Evolutionary conservation across 2,888 invertebrate genomes (phyloP).

Genomic region (Epinotia bilunana): DNA sequence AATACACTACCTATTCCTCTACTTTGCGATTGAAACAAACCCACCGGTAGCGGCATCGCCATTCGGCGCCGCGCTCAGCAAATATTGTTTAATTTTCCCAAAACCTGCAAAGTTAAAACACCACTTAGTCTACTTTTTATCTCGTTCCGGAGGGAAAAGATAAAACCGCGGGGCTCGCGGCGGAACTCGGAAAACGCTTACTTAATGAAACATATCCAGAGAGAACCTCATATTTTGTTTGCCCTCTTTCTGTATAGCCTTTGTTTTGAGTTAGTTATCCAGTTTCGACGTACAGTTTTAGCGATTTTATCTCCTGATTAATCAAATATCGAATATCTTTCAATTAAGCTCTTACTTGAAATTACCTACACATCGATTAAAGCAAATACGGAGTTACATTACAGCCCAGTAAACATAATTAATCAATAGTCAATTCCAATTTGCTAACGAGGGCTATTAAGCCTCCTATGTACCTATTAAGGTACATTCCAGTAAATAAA

Average conservation of each 20-base stretch:
- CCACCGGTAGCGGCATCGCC: constrained; percentile 1
- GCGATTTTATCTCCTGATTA: neutral
- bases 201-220: constrained; percentile 43
- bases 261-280: neutral
- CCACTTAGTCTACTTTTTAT: constrained; percentile 41
- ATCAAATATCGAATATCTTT: neutral
- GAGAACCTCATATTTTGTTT: constrained; percentile 35
- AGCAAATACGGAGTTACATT: constrained; percentile 3
- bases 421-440: constrained; percentile 31
- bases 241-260: constrained; percentile 11
- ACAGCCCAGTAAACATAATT: neutral
- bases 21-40: neutral
- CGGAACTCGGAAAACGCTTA: constrained; percentile 40
- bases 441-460: constrained; percentile 49
- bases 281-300: neutral
- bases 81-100: constrained; percentile 28
- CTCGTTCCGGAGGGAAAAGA: constrained; percentile 37
- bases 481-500: constrained; percentile 43
- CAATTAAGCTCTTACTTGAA: neutral
- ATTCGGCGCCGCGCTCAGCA: constrained; percentile 12
- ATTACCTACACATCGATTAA: constrained; percentile 10
- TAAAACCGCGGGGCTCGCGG: constrained; percentile 27
- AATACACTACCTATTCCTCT: neutral
- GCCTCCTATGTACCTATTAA: no score
- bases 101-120: constrained; percentile 39